Conservation (phyloP, 2,888 invertebrate genomes). For the Cerastis leucographa region DNA sequence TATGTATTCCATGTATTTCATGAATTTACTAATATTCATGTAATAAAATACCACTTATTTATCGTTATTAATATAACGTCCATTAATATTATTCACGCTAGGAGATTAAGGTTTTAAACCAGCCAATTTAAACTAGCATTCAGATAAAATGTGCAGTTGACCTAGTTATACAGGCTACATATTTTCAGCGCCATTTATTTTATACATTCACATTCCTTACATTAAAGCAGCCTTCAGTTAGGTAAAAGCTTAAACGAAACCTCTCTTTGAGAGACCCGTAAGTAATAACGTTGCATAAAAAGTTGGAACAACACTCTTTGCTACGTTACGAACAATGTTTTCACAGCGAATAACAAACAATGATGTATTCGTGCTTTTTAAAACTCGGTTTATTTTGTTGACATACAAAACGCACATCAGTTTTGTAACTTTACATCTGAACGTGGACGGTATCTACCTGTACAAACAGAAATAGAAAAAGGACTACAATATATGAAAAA, state of each 20-base stretch:
- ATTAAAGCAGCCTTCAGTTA: conserved; percentile 32
- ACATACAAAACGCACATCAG: conserved; percentile 64
- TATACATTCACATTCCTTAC: conserved; percentile 39
- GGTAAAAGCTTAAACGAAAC: conserved; percentile 43
- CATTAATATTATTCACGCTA: conserved; percentile 57
- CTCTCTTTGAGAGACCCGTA: conserved; percentile 37
- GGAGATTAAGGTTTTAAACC: conserved; percentile 48
- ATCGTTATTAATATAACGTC: conserved; percentile 61
- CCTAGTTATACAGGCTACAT: conserved; percentile 29
- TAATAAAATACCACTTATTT: conserved; percentile 53
- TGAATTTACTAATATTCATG: conserved; percentile 72
- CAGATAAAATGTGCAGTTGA: conserved; percentile 31
- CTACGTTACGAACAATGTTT: conserved; percentile 45
- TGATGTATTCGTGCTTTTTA: conserved; percentile 37
- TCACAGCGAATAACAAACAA: conserved; percentile 45
- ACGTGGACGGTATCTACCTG: conserved; percentile 77
- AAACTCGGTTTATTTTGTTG: conserved; percentile 54
- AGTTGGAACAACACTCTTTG: conserved; percentile 36
- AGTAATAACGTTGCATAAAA: conserved; percentile 60
- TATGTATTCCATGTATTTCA: conserved; percentile 66
- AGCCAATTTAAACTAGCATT: conserved; percentile 12
- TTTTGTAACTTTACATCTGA: conserved; percentile 77
- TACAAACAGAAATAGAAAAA: conserved; percentile 82
- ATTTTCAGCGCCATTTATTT: conserved; percentile 50
- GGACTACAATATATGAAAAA: conserved; percentile 83